Conservation (phyloP, 1,140 invertebrate genomes). For the Zeugodacus cucurbitae region DNA sequence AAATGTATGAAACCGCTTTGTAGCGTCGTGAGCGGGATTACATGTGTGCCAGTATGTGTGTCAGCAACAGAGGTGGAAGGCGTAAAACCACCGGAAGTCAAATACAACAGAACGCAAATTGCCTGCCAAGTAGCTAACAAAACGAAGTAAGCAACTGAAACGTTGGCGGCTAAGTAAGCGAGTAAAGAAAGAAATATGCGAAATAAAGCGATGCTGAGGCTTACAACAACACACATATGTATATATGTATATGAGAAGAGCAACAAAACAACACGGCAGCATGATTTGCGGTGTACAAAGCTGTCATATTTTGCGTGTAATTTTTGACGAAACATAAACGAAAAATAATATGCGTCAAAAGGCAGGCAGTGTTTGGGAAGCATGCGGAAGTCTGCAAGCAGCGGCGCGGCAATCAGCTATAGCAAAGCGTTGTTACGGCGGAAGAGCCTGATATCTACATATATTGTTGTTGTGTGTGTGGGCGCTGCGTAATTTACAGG, state of each 20-base stretch:
- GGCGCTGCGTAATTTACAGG: neutral
- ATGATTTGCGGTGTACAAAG: conserved; percentile 15
- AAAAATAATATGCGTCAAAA: conserved; percentile 33
- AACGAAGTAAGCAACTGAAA: conserved; percentile 9
- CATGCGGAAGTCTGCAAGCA: neutral
- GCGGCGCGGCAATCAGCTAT: neutral
- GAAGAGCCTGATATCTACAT: too few species aligned
- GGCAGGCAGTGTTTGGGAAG: neutral
- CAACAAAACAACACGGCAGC: neutral
- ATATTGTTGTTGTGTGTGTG: neutral
- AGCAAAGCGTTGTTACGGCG: neutral
- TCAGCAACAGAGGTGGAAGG: neutral
- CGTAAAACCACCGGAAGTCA: conserved; percentile 9
- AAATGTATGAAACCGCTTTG: neutral
- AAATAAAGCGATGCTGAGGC: neutral
- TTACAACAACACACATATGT: neutral
- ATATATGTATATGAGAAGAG: neutral
- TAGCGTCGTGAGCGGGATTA: neutral
- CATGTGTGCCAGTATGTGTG: neutral
- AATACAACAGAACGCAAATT: conserved; percentile 30
- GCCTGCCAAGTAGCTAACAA: conserved; percentile 20
- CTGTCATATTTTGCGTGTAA: conserved; percentile 27
- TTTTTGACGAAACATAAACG: conserved; percentile 31
- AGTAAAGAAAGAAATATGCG: neutral
- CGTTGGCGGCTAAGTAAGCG: neutral